Conservation (phyloP, 2,888 invertebrate genomes). For the Chalcosyrphus nemorum region DNA sequence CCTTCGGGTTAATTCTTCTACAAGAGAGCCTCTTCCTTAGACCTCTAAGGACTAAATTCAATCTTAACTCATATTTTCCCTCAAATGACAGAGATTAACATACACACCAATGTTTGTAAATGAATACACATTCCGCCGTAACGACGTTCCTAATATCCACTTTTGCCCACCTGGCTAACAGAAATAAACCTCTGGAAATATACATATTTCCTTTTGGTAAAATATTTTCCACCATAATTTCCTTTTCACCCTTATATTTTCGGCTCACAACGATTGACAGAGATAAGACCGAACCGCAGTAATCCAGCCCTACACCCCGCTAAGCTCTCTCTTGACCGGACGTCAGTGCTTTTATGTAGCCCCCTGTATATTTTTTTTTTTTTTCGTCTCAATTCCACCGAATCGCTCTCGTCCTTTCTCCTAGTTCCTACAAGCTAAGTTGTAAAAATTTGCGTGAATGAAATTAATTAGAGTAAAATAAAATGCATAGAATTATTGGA, state of each 20-base stretch:
- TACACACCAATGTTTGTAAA: no score
- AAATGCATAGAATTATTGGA: slow-evolving; percentile 37
- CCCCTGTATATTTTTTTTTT: no score
- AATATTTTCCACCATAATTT: not conserved
- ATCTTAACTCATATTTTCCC: no score
- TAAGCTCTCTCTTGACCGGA: slow-evolving; percentile 7
- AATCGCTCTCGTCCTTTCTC: not conserved
- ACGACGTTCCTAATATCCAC: no score
- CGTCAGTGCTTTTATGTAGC: not conserved
- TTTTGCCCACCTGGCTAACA: no score
- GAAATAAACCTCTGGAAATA: no score
- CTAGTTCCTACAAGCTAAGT: slow-evolving; percentile 8
- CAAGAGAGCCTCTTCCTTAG: no score
- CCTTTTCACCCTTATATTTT: not conserved
- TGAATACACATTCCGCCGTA: no score
- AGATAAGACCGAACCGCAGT: not conserved
- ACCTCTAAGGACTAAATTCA: no score
- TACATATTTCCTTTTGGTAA: no score
- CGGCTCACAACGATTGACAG: slow-evolving; percentile 4
- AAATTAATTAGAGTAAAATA: slow-evolving; percentile 64
- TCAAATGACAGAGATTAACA: no score
- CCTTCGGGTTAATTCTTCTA: no score
- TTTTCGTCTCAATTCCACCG: not conserved
- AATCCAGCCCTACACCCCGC: not conserved
- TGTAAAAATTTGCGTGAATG: slow-evolving; percentile 68